Evolutionary conservation across 2,797 vertebrate genomes (phyloP).

Genomic region (Brachyalestes nurse): DNA sequence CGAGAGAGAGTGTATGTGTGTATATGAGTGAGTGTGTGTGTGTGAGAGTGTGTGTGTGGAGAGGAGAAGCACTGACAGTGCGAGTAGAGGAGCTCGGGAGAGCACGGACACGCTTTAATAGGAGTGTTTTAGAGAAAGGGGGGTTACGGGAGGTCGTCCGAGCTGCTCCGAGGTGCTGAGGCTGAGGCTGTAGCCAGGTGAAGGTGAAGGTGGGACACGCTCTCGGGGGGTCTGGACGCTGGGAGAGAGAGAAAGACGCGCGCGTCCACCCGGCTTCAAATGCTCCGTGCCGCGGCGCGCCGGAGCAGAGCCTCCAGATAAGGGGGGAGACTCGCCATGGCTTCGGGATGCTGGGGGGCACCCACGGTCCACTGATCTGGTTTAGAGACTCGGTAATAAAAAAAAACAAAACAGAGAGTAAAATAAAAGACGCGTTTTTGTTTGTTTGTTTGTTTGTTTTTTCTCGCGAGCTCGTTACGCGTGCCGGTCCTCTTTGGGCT

Average conservation of each 20-base stretch:
- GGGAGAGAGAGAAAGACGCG: neutral
- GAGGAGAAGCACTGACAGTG: constrained; percentile 74
- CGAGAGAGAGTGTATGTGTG: neutral
- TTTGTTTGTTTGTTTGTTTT: neutral
- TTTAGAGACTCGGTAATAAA: neutral
- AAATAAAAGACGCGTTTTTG: constrained; percentile 72
- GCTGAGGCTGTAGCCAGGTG: neutral
- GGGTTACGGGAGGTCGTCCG: constrained; percentile 91
- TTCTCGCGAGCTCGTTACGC: constrained; percentile 77
- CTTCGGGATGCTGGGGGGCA: constrained; percentile 79
- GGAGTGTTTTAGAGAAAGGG: constrained; percentile 79
- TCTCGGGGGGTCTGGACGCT: neutral
- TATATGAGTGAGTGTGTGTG: neutral
- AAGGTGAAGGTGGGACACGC: neutral
- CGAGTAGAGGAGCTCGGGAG: constrained; percentile 68
- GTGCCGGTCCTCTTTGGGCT: constrained; percentile 73
- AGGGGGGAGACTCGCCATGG: constrained; percentile 88
- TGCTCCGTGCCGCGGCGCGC: neutral
- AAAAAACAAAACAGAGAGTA: constrained; percentile 68
- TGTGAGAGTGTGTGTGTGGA: constrained; percentile 57
- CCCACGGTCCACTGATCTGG: neutral
- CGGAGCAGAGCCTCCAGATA: constrained; percentile 74
- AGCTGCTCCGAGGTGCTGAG: constrained; percentile 73
- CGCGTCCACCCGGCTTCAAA: neutral
- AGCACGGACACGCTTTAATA: constrained; percentile 80